A percentile compares a stretch with the other conserved stretches of the same genome.
Evolutionary conservation across 2,113 vertebrate species (phyloP).

Genomic region (Melanerpes aurifrons): DNA sequence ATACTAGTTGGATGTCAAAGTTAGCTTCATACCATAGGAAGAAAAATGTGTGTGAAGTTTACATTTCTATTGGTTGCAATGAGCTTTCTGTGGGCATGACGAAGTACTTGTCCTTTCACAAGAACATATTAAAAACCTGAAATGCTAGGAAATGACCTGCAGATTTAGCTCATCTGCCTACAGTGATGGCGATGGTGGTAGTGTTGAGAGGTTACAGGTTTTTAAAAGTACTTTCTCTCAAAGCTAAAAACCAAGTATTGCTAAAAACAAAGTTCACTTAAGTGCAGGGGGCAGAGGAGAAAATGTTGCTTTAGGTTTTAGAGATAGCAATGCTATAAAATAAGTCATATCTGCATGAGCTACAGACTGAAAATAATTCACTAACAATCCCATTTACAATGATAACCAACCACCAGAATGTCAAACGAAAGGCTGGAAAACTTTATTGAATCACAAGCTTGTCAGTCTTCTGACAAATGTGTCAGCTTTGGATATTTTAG

Average conservation of each 20-base stretch:
- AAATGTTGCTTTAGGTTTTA: neutral
- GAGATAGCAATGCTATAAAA: neutral
- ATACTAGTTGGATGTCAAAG: neutral
- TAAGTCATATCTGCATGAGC: neutral
- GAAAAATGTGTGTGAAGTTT: neutral
- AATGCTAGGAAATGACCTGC: neutral
- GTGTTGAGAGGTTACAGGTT: neutral
- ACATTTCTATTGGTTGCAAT: neutral
- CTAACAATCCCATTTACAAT: neutral
- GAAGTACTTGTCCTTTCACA: neutral
- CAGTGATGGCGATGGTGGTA: neutral
- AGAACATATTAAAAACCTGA: neutral
- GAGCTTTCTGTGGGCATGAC: neutral
- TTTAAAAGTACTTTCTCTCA: neutral
- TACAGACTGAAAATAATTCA: constrained; percentile 11
- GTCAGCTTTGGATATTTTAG: constrained; percentile 38
- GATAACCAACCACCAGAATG: constrained; percentile 22
- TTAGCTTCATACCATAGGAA: neutral
- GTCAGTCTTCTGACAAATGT: constrained; percentile 43
- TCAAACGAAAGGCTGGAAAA: constrained; percentile 51
- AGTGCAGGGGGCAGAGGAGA: neutral
- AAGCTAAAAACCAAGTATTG: neutral
- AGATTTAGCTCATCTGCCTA: neutral
- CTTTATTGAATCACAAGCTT: constrained; percentile 38
- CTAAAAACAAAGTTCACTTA: neutral